These are phyloP conservation scores for Drosophila kikkawai DNA, from an alignment of 1,140 invertebrate species.

Conservation along the genomic window DNA sequence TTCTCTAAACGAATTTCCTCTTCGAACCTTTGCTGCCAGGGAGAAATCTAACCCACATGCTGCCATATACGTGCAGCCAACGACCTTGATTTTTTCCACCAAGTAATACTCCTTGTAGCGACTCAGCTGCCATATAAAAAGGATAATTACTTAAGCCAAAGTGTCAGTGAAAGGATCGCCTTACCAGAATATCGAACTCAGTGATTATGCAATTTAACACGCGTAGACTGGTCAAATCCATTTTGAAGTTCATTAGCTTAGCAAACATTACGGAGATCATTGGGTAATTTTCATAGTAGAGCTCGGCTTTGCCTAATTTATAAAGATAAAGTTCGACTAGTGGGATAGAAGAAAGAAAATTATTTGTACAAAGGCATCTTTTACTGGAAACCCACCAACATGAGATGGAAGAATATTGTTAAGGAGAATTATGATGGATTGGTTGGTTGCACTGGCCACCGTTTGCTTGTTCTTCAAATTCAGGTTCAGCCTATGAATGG, in stretches of 20 bases:
- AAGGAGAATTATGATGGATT: constrained; percentile 92
- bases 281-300: constrained; percentile 93
- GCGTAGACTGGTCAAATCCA: constrained; percentile 88
- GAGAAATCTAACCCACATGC: constrained; percentile 92
- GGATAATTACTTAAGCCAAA: no score
- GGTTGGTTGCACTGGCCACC: constrained; percentile 90
- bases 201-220: constrained; percentile 95
- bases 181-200: constrained; percentile 90
- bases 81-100: constrained; percentile 95
- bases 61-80: constrained; percentile 97
- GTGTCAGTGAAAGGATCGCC: not conserved
- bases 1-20: not conserved
- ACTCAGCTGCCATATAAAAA: constrained; percentile 3
- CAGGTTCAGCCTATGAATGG: constrained; percentile 64
- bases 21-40: constrained; percentile 8
- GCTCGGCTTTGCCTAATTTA: constrained; percentile 88
- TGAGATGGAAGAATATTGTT: constrained; percentile 94
- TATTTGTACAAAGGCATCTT: not conserved
- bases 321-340: constrained; percentile 7
- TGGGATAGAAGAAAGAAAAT: not conserved
- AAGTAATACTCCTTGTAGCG: constrained; percentile 45
- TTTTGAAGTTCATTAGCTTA: constrained; percentile 91
- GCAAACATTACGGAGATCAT: constrained; percentile 96
- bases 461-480: constrained; percentile 92
- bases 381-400: constrained; percentile 88